Conservation (phyloP, 1,140 invertebrate genomes). For the Hycleus phaleratus region DNA sequence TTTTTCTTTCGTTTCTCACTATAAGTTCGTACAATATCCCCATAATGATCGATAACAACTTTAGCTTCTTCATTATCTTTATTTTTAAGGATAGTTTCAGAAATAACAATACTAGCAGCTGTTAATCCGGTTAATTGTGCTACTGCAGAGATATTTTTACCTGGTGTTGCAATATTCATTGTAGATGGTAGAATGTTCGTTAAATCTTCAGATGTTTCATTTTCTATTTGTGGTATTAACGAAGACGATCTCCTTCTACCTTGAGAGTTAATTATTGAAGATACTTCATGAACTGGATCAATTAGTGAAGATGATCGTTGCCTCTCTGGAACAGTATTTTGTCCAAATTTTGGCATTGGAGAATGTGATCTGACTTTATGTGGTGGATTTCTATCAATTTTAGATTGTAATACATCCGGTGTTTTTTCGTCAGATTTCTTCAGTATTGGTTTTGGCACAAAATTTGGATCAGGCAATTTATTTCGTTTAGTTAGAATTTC, state of each 20-base stretch:
- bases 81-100: conserved; percentile 24
- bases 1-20: conserved; percentile 42
- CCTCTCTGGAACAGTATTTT: not conserved
- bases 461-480: conserved; percentile 52
- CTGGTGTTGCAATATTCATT: conserved; percentile 1
- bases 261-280: not conserved
- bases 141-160: conserved; percentile 16
- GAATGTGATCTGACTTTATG: conserved; percentile 20
- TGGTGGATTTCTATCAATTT: not conserved
- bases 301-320: conserved; percentile 5
- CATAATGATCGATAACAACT: conserved; percentile 70
- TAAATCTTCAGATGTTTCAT: conserved; percentile 2
- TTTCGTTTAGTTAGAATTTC: conserved; percentile 49
- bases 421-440: conserved; percentile 45
- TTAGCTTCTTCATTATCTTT: conserved; percentile 52
- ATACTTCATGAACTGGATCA: not conserved
- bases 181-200: not conserved
- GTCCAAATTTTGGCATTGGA: conserved; percentile 13
- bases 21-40: conserved; percentile 66
- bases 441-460: conserved; percentile 66
- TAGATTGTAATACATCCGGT: conserved; percentile 16
- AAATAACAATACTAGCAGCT: conserved; percentile 35
- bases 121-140: conserved; percentile 33
- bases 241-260: conserved; percentile 8
- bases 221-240: conserved; percentile 1